These are phyloP conservation scores for Saccostrea cuccullata DNA, from an alignment of 1,140 invertebrate genomes.

Conservation along the genomic window DNA sequence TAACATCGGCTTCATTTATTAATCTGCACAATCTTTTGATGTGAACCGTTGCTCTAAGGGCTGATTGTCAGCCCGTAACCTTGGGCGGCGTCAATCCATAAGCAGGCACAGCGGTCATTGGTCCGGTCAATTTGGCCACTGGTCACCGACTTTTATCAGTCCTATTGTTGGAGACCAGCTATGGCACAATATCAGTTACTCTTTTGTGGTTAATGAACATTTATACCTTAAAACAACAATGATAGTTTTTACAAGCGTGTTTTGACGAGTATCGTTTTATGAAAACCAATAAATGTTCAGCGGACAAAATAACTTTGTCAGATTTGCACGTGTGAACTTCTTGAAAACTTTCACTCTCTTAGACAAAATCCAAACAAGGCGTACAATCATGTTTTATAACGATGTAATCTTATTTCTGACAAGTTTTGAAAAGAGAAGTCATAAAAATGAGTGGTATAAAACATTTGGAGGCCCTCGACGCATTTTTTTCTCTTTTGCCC, in stretches of 20 bases:
- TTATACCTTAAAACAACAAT: background rate
- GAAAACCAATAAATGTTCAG: background rate
- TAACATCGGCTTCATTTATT: background rate
- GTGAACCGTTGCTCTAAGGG: background rate
- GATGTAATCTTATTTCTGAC: slow-evolving; percentile 20
- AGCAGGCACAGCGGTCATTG: background rate
- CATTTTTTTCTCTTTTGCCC: background rate
- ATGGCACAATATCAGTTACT: background rate
- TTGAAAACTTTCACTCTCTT: background rate
- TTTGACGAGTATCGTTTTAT: background rate
- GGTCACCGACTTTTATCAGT: slow-evolving; percentile 21
- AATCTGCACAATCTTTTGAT: slow-evolving; percentile 25
- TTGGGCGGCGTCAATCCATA: background rate
- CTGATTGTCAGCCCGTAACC: background rate
- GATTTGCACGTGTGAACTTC: background rate
- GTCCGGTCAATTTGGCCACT: slow-evolving; percentile 29
- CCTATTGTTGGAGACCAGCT: background rate
- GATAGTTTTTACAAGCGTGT: background rate
- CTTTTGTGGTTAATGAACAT: slow-evolving; percentile 11
- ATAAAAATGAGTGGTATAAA: slow-evolving; percentile 19
- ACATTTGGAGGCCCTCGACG: slow-evolving; percentile 22
- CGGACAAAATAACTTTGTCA: background rate
- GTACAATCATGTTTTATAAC: background rate
- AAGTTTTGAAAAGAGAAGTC: background rate
- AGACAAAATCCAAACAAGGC: background rate